Percentiles rank a stretch among this genome's conserved stretches.
phyloP scores from a whole-genome alignment of 2,113 vertebrate species.

The Myxocyprinus asiaticus region DNA sequence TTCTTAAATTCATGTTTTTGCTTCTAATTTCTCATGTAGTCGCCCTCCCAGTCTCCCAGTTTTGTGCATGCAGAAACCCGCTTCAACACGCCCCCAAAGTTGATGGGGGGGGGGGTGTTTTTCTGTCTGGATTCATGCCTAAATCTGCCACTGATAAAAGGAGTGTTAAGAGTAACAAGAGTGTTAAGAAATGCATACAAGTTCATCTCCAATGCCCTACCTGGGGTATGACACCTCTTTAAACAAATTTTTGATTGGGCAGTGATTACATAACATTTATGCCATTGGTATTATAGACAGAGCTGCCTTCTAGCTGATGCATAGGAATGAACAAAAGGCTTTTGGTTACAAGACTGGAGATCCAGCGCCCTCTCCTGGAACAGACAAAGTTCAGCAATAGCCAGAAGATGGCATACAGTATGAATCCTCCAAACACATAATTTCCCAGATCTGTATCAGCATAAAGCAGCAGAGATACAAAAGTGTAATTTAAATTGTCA shows the following conservation, averaged over 20 bases:
- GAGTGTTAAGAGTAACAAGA: background rate
- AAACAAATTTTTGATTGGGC: background rate
- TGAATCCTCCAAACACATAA: too few species aligned
- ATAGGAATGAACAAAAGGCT: background rate
- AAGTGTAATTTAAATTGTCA: background rate
- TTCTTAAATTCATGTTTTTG: background rate
- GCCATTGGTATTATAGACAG: background rate
- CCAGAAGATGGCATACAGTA: background rate
- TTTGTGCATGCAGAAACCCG: too few species aligned
- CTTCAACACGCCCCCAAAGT: too few species aligned
- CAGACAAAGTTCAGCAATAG: background rate
- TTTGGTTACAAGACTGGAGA: background rate
- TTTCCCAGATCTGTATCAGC: too few species aligned
- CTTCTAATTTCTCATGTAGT: too few species aligned
- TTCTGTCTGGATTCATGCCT: too few species aligned
- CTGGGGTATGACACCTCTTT: background rate
- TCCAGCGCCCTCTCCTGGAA: conserved; percentile 10
- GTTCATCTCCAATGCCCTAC: background rate
- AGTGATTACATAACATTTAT: background rate
- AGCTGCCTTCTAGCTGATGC: background rate
- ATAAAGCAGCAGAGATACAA: background rate
- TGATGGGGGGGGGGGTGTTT: too few species aligned
- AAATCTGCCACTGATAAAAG: background rate
- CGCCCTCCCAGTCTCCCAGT: too few species aligned
- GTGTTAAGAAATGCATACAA: background rate